Evolutionary conservation across 2,888 invertebrate genomes (phyloP).

Genomic region (Pseudococcus viburni): DNA sequence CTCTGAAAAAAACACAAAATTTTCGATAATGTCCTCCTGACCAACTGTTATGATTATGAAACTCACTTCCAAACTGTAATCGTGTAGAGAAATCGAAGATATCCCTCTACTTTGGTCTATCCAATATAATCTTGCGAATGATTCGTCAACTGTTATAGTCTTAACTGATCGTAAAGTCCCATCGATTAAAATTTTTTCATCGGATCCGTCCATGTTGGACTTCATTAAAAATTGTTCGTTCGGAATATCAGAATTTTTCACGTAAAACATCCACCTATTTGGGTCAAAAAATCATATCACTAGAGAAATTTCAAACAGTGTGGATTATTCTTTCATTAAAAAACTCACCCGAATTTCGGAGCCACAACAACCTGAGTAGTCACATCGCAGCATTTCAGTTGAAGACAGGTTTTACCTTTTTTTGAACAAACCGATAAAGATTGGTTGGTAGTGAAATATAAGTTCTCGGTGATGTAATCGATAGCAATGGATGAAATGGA

Average conservation of each 20-base stretch:
- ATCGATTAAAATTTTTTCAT: background rate
- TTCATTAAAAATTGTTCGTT: background rate
- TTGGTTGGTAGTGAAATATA: background rate
- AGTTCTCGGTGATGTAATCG: background rate
- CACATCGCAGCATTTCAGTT: background rate
- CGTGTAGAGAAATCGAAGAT: background rate
- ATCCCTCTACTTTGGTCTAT: background rate
- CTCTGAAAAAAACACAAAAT: no score
- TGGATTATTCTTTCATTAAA: no score
- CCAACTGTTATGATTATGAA: no score
- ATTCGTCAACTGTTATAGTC: background rate
- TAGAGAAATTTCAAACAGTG: background rate
- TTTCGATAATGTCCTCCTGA: no score
- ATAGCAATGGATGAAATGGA: background rate
- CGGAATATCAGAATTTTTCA: background rate
- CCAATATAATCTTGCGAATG: background rate
- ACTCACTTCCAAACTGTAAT: background rate
- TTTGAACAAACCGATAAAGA: conserved; percentile 1
- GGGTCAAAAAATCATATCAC: background rate
- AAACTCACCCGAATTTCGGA: background rate
- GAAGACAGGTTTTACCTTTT: background rate
- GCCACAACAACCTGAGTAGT: background rate
- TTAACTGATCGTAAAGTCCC: background rate
- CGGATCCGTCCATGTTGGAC: background rate
- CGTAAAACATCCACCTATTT: background rate